These are phyloP conservation scores for Bellardia pandia DNA, from an alignment of 2,888 invertebrate species.

Conservation along the genomic window DNA sequence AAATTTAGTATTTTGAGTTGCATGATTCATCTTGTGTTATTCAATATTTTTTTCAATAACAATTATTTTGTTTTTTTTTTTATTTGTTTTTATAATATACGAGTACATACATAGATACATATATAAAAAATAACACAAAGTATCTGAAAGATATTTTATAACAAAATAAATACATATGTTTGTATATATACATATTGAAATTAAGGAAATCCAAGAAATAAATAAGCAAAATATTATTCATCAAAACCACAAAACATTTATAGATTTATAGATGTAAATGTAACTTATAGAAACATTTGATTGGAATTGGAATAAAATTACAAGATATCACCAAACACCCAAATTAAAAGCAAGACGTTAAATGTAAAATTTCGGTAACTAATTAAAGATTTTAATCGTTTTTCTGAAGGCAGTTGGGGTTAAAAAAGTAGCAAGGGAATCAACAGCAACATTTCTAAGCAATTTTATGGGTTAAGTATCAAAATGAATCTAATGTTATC, in stretches of 20 bases:
- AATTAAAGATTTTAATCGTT: conserved; percentile 42
- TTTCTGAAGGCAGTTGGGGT: conserved; percentile 16
- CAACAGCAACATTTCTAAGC: no score
- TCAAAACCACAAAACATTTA: conserved; percentile 20
- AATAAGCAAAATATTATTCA: conserved; percentile 28
- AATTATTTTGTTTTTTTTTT: conserved; percentile 23
- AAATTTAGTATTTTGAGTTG: conserved; percentile 40
- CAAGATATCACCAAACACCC: neutral
- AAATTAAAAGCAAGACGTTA: conserved; percentile 1
- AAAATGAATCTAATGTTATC: no score
- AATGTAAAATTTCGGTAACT: conserved; percentile 9
- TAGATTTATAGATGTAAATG: neutral
- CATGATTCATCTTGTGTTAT: conserved; percentile 58
- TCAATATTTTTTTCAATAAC: conserved; percentile 41
- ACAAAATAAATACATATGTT: neutral
- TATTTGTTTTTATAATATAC: conserved; percentile 24
- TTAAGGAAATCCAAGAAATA: neutral
- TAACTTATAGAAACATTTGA: conserved; percentile 4
- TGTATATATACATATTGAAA: neutral
- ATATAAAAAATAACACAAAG: neutral
- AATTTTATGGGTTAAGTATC: no score
- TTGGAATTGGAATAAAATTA: neutral
- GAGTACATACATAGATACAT: neutral
- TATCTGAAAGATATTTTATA: conserved; percentile 13
- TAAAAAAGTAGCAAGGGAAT: conserved; percentile 6